Base-by-base conservation (phyloP, 92 coral and sea anemone species). In the Paramuricea clavata region DNA sequence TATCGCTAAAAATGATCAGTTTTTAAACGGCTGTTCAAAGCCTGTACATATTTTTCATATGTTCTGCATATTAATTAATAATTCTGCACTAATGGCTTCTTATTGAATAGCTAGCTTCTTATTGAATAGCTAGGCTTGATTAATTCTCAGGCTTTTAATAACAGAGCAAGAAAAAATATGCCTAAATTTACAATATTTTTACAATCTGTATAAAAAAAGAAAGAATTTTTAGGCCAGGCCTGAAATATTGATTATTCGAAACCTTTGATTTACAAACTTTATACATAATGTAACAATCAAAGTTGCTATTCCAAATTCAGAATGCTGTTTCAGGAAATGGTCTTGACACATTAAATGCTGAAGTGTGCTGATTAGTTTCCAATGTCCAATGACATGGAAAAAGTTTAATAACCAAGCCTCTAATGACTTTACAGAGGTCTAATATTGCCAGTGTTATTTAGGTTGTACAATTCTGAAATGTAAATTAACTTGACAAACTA, bases 41-140 rank as follows among this genome's bases (percentile, higher is more conserved):
- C 62, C 11, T 26, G 33, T 26, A 15, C 16, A 65, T 28, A 4
- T 28, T 65, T 65, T 26, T 11, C 28, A 28, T 11, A 30, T 11
- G 35, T 31, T 65, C 23, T 65, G 3, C n/a, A 65, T 65, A 0
- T 10, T 56, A 33, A 65, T 65, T 65, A 65, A 27, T 28, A 65
- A 64, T 65, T 65, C 72, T 65, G 72, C 28, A 11, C 72, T 65
- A 65, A 26, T 26, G 72, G 36, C 39, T 12, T 65, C 41, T 65
- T 65, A 60, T 60, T 60, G 68, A 60, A 3, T 22, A 22, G 12
- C 68, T 28, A 11, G 13, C 39, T 12, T 65, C 41, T 65, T 65
- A 60, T 60, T 60, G 68, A 60, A 3, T 22, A 22, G 12, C 68
- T 28, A 11, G 13, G 72, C 72, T 28, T 28, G n/a, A 27, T 65